These are phyloP conservation scores for Drosophila funebris DNA, from an alignment of 1,140 invertebrate genomes.

Conservation along the genomic window DNA sequence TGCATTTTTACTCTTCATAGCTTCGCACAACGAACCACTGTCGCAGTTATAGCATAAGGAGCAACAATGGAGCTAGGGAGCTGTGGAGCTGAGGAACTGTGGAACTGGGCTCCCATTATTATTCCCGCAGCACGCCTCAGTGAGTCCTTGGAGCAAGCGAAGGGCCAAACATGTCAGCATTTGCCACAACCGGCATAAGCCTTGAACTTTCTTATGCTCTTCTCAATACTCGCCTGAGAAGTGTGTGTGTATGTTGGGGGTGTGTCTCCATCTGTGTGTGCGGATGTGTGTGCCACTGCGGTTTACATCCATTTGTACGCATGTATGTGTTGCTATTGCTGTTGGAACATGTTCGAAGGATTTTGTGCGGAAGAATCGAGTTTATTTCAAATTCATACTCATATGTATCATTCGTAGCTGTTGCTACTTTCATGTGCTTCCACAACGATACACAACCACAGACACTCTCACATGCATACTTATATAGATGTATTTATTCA, in stretches of 20 bases:
- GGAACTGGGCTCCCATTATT: slow-evolving; percentile 50
- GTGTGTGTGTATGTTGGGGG: not conserved
- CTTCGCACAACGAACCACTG: slow-evolving; percentile 9
- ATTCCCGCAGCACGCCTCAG: slow-evolving; percentile 54
- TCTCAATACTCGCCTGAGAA: not conserved
- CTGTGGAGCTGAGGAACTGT: not conserved
- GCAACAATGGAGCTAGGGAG: not conserved
- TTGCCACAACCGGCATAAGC: slow-evolving; percentile 51
- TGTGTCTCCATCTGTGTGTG: not conserved
- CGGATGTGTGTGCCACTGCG: slow-evolving; percentile 5
- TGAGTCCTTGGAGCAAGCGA: slow-evolving; percentile 47
- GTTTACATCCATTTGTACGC: slow-evolving; percentile 8
- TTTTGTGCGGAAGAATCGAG: slow-evolving; percentile 53
- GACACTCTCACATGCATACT: not conserved
- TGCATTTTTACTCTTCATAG: slow-evolving; percentile 47
- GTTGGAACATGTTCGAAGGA: slow-evolving; percentile 33
- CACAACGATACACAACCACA: slow-evolving; percentile 12
- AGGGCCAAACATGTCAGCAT: slow-evolving; percentile 57
- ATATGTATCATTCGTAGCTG: slow-evolving; percentile 27
- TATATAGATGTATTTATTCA: slow-evolving; percentile 17
- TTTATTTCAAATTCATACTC: slow-evolving; percentile 57
- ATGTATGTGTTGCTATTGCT: slow-evolving; percentile 5
- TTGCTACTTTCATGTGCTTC: slow-evolving; percentile 19
- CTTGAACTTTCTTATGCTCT: slow-evolving; percentile 48
- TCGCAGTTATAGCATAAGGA: slow-evolving; percentile 12